Percentiles rank a stretch among this genome's conserved stretches.
Evolutionary conservation across 2,888 invertebrate species (phyloP).

Genomic region (Amphipyra berbera): DNA sequence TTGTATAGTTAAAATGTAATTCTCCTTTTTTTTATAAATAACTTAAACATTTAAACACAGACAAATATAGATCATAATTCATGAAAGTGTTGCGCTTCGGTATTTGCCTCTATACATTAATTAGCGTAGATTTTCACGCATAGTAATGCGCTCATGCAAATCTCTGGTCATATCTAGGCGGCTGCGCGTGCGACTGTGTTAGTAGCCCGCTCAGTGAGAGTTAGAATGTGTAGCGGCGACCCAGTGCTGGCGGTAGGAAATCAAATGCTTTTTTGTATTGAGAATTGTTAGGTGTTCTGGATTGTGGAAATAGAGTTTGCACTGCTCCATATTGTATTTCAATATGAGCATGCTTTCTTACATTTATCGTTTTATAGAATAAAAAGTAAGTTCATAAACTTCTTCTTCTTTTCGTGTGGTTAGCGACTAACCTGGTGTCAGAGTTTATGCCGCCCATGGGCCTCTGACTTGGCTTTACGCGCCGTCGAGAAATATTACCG

Average conservation of each 20-base stretch:
- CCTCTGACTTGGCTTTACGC: too few relatives aligned
- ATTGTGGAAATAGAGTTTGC: background rate
- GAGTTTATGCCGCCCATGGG: too few relatives aligned
- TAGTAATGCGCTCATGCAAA: conserved; percentile 58
- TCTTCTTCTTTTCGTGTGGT: too few relatives aligned
- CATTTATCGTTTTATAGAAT: too few relatives aligned
- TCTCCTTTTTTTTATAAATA: too few relatives aligned
- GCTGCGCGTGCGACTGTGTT: conserved; percentile 74
- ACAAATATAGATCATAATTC: conserved; percentile 12
- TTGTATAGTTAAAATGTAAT: too few relatives aligned
- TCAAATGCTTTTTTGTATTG: conserved; percentile 24
- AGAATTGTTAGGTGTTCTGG: conserved; percentile 24
- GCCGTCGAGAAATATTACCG: too few relatives aligned
- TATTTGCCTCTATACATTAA: conserved; percentile 62
- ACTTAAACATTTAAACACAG: too few relatives aligned
- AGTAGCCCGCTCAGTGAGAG: conserved; percentile 81
- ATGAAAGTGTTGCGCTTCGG: conserved; percentile 58
- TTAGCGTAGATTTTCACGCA: conserved; percentile 65
- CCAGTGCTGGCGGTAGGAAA: conserved; percentile 61
- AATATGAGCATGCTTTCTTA: background rate
- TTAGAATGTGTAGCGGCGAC: conserved; percentile 75
- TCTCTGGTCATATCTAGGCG: conserved; percentile 53
- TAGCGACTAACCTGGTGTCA: too few relatives aligned
- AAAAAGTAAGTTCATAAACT: too few relatives aligned
- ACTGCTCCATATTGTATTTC: background rate